Base-by-base conservation (phyloP, 2,797 vertebrate genomes). In the Australoheros facetus region DNA sequence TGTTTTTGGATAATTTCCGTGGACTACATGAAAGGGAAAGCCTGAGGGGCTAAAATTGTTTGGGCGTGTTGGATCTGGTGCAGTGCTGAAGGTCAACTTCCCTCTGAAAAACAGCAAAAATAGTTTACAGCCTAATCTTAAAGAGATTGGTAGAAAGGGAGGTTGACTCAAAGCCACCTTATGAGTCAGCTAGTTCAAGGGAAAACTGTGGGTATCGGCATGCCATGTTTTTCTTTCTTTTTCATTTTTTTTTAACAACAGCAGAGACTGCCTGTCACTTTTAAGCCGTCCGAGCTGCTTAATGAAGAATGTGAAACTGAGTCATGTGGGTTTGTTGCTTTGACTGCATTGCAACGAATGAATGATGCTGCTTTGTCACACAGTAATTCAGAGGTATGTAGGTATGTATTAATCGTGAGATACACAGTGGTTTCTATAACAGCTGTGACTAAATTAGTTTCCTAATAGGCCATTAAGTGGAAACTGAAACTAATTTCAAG, bases 151-250 rank as follows among this genome's bases (percentile, higher is more conserved):
- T 19, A 37, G 73, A 60, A 75, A 71, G 76, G 77, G 42, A 57
- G 72, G 66, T 79, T 85, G 60, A 56, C 72, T 86, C 17, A 11
- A 1, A 37, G 8, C 60, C 42, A 73, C 86, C 59, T 84, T 84
- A 85, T 86, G 87, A 87, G 84, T 89, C 83, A 88, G 77, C 32
- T 58, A 51, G 82, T 19, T 74, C 48, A 45, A 77, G 32, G 26
- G 5, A 37, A 81, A 81, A 58, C 37, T 57, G 48, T 0, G 26
- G 42, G n/a, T 83, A 56, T 78, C 19, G 32, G 60, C 72, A 26
- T 14, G 69, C 70, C 1, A 72, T 17, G 48, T 56, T 73, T 83
- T 72, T 45, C 82, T 70, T 45, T 55, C 7, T 34, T 37, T 37
- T 45, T 14, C 2, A 14, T 45, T 42, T 14, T 42, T 42, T 42